Percentiles rank a stretch among this genome's conserved stretches.
phyloP scores from a whole-genome alignment of 2,888 invertebrate genomes.

The Eulithis prunata region DNA sequence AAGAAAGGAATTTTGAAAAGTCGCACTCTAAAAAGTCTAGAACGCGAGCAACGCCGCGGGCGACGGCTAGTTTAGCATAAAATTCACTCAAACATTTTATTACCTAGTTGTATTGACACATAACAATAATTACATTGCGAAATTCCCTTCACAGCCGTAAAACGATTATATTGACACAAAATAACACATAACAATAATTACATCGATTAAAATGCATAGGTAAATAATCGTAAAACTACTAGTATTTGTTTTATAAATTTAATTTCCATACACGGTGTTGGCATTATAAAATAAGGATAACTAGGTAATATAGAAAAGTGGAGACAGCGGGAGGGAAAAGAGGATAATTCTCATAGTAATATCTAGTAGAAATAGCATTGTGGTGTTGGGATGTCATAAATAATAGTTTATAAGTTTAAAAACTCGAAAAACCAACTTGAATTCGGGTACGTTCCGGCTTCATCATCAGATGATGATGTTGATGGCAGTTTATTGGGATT shows the following conservation, averaged over 20 bases:
- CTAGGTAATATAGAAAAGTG: background rate
- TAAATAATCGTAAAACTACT: background rate
- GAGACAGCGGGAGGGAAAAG: conserved; percentile 2
- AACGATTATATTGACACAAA: background rate
- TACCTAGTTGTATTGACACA: background rate
- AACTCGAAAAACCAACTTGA: no score
- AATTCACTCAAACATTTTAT: background rate
- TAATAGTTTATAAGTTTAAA: no score
- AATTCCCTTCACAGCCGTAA: background rate
- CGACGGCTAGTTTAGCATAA: no score
- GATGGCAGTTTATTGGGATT: no score
- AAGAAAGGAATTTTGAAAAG: no score
- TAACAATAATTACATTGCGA: background rate
- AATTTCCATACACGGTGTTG: conserved; percentile 7
- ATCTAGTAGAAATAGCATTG: no score
- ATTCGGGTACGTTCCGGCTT: no score
- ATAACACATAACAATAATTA: conserved; percentile 13
- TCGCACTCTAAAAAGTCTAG: no score
- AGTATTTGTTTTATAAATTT: conserved; percentile 6
- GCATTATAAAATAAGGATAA: background rate
- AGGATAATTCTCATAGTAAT: no score
- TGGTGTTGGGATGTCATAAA: no score
- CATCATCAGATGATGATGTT: no score
- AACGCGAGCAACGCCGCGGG: no score
- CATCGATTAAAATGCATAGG: conserved; percentile 33